These are phyloP conservation scores for Papilio helenus DNA, from an alignment of 1,140 invertebrate genomes.

Conservation along the genomic window DNA sequence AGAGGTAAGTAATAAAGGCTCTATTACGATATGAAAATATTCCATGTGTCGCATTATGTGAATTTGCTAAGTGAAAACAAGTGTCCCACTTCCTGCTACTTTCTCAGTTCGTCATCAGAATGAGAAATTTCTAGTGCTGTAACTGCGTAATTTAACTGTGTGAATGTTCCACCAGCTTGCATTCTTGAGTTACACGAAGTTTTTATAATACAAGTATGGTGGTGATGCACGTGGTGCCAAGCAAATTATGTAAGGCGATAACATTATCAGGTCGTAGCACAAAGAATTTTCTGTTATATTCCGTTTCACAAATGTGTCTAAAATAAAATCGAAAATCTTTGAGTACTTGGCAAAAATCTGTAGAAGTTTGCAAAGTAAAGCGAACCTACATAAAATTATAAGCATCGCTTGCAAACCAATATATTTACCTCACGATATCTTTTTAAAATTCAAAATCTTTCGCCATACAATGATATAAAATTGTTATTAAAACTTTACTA, in stretches of 20 bases:
- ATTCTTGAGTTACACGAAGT: slow-evolving; percentile 37
- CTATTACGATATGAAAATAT: slow-evolving; percentile 24
- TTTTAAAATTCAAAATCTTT: neutral
- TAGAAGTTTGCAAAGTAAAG: neutral
- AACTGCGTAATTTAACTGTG: slow-evolving; percentile 65
- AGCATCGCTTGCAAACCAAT: neutral
- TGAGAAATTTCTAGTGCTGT: slow-evolving; percentile 41
- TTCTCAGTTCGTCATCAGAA: slow-evolving; percentile 50
- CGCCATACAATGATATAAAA: too few species aligned
- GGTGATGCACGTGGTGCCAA: slow-evolving; percentile 47
- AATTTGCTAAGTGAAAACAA: slow-evolving; percentile 42
- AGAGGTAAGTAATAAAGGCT: slow-evolving; percentile 66
- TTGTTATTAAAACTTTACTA: too few species aligned
- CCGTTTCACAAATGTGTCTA: slow-evolving; percentile 39
- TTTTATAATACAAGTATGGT: slow-evolving; percentile 32
- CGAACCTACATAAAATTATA: neutral
- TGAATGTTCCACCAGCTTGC: slow-evolving; percentile 36
- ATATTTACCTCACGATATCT: neutral
- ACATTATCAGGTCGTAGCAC: slow-evolving; percentile 49
- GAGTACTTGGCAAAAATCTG: neutral
- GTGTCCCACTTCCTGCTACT: slow-evolving; percentile 44
- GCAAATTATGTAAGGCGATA: slow-evolving; percentile 56
- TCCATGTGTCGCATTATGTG: slow-evolving; percentile 34
- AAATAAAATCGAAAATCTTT: slow-evolving; percentile 43
- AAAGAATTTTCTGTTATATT: neutral